Conservation (phyloP, 2,797 vertebrate genomes). For the Sebastes reedi region DNA sequence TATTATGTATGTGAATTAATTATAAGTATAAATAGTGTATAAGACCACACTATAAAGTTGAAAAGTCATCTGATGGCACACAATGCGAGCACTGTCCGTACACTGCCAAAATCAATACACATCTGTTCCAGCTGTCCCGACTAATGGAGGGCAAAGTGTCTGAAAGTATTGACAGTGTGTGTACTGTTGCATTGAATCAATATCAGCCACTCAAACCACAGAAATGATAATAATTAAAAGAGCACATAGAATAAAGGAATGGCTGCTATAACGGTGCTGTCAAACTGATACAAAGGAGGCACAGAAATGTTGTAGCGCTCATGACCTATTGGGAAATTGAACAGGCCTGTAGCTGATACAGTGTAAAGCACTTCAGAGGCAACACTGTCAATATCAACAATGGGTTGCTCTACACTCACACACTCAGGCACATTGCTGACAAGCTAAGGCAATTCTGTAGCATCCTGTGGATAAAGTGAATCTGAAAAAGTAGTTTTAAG, state of each 20-base stretch:
- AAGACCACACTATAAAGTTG: background rate
- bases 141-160: slow-evolving; percentile 41
- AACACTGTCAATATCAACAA: slow-evolving; percentile 12
- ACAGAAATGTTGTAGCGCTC: background rate
- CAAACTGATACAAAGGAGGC: background rate
- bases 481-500: background rate
- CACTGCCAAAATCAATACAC: slow-evolving; percentile 45
- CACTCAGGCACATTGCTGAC: slow-evolving; percentile 8
- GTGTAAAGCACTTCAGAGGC: slow-evolving; percentile 5
- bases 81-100: background rate
- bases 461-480: background rate
- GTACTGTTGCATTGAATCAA: slow-evolving; percentile 24
- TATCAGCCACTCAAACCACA: background rate
- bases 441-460: background rate
- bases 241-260: background rate
- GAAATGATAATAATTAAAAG: background rate
- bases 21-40: background rate
- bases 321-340: slow-evolving; percentile 49
- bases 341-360: slow-evolving; percentile 13
- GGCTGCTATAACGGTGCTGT: background rate
- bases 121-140: slow-evolving; percentile 15
- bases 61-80: background rate
- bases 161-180: slow-evolving; percentile 15
- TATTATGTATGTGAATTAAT: background rate
- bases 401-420: slow-evolving; percentile 1